These are phyloP conservation scores for Trissolcus basalis DNA, from an alignment of 1,140 invertebrate genomes.

Conservation along the genomic window DNA sequence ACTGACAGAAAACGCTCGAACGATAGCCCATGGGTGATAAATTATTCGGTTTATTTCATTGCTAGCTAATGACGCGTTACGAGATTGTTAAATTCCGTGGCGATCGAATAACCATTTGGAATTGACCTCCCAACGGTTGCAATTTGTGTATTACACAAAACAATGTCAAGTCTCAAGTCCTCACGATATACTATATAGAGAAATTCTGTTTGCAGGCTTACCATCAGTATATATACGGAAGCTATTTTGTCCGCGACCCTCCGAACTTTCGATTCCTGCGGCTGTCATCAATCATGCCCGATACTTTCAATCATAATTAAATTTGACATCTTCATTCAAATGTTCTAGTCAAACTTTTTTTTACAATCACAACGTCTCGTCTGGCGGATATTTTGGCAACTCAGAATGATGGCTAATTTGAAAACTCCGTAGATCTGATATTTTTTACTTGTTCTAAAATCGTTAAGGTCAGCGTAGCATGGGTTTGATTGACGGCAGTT, in stretches of 20 bases:
- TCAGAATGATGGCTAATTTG: too few relatives aligned
- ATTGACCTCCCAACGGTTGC: conserved; percentile 40
- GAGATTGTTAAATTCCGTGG: conserved; percentile 26
- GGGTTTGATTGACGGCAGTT: conserved; percentile 19
- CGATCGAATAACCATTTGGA: conserved; percentile 36
- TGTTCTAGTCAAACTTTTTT: too few relatives aligned
- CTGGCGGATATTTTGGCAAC: too few relatives aligned
- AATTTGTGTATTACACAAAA: conserved; percentile 49
- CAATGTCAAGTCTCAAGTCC: conserved; percentile 43
- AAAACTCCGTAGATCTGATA: not conserved
- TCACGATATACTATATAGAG: conserved; percentile 37
- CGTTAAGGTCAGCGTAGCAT: conserved; percentile 18
- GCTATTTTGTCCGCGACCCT: conserved; percentile 35
- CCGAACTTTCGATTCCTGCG: conserved; percentile 37
- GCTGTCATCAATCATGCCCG: conserved; percentile 35
- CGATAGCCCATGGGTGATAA: conserved; percentile 9
- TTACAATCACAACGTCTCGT: too few relatives aligned
- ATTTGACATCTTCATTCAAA: not conserved
- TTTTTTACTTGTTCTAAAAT: conserved; percentile 54
- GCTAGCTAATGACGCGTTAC: conserved; percentile 43
- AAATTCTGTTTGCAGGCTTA: conserved; percentile 37
- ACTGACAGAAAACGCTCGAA: not conserved
- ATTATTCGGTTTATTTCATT: conserved; percentile 35
- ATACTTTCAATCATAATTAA: conserved; percentile 39
- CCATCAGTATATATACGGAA: conserved; percentile 39